Conservation (phyloP, 1,140 invertebrate genomes). For the Eurosta solidaginis region DNA sequence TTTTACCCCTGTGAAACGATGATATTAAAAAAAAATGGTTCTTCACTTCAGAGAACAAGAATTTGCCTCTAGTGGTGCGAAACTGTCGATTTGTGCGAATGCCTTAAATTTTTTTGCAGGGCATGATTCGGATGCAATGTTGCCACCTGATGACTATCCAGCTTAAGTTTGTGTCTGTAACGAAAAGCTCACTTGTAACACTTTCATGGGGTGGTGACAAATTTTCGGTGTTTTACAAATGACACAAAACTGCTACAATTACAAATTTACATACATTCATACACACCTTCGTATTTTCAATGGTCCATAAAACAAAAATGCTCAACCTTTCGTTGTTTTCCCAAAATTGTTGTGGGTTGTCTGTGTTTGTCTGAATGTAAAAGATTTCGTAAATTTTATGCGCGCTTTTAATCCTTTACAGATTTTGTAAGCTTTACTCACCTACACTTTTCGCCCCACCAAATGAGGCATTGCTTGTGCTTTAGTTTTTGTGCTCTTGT, state of each 20-base stretch:
- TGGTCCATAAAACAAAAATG: background rate
- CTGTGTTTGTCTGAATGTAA: background rate
- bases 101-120: no score
- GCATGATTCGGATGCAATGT: background rate
- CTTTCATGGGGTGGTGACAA: background rate
- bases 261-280: background rate
- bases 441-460: background rate
- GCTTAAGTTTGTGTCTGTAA: background rate
- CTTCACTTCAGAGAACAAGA: no score
- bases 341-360: background rate
- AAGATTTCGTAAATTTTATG: background rate
- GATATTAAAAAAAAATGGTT: no score
- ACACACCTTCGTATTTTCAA: background rate
- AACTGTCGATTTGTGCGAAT: no score
- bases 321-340: background rate
- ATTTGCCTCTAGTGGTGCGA: no score
- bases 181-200: background rate
- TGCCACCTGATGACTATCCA: background rate
- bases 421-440: slow-evolving; percentile 8
- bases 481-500: background rate
- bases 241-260: background rate
- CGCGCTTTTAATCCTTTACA: slow-evolving; percentile 20
- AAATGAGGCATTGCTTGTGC: slow-evolving; percentile 5
- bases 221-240: slow-evolving; percentile 22
- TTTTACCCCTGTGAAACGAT: no score